phyloP scores from a whole-genome alignment of 2,113 vertebrate genomes.

The Alces alces region DNA sequence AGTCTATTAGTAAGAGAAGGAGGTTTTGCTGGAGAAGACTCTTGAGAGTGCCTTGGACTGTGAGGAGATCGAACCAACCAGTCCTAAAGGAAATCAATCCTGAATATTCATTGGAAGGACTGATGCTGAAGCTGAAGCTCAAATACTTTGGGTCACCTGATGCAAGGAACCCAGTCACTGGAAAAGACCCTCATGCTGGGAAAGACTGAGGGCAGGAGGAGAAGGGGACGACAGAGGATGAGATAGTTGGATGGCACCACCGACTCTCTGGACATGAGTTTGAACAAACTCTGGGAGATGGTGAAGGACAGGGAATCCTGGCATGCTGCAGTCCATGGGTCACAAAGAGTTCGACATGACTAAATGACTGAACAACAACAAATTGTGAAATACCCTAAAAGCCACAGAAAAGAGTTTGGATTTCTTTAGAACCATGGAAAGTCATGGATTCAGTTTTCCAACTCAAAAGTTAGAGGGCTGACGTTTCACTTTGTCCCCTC shows the following conservation, averaged over 20 bases:
- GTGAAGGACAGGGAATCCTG: not conserved
- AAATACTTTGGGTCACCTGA: not conserved
- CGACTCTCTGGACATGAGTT: not conserved
- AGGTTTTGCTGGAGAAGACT: not conserved
- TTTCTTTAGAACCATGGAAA: not conserved
- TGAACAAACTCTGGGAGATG: not conserved
- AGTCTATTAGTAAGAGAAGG: not conserved
- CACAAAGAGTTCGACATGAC: not conserved
- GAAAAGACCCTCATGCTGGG: not conserved
- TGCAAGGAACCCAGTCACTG: not conserved
- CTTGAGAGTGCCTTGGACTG: not conserved
- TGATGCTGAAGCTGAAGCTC: not conserved
- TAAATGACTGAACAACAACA: not conserved
- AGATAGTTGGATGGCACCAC: not conserved
- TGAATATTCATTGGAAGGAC: not conserved
- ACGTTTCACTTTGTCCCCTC: not conserved
- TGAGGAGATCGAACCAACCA: not conserved
- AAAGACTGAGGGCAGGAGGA: not conserved
- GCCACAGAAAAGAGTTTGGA: not conserved
- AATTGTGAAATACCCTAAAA: not conserved
- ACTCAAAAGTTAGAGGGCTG: no score
- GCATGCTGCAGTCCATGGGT: not conserved
- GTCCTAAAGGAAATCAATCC: not conserved
- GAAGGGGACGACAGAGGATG: not conserved
- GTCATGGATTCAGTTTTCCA: not conserved